Evolutionary conservation across 2,888 invertebrate genomes (phyloP), one percentile per base, ranked within the genome.

Genomic region (Polyommatus iphigenia): DNA sequence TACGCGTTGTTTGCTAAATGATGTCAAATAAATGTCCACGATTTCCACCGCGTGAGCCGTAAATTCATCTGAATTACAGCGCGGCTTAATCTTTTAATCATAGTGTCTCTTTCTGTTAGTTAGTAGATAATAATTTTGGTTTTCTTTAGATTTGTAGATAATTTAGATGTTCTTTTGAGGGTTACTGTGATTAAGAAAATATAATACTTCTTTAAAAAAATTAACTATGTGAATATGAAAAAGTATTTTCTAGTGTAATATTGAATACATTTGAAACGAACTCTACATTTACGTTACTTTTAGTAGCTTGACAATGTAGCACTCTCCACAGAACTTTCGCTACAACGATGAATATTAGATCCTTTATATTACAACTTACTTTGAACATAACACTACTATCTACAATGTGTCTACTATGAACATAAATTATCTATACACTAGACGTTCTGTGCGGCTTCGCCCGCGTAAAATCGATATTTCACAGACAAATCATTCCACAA

Each of bases 11-110:
- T 73, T 73, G 24, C 50, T 46, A 41, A 73, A 73, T 46, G n/a
- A 46, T 24, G 41, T 24, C 72, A 41, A 72, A 72, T 72, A 72
- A 72, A 72, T 41, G 72, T 72, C 41, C 36, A 20, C 72, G 41
- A n/a, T n/a, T 41, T 41, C n/a, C 72, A n/a, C 72, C n/a, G 41
- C 72, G n/a, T 41, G 36, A 41, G n/a, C 36, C 72, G 20, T 72
- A 72, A 72, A 72, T 72, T 41, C 4, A 41, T 41, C 15, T 72
- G 72, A 72, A 72, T 41, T 20, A 72, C 13, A 41, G 41, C 67
- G 67, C 67, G 67, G 29, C 67, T 15, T 32, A 13, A 62, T 20
- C 24, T 62, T 10, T 62, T 62, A 24, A 62, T 62, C 20, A 24
- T 24, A 13, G 15, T 62, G 54, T 62, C 7, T 59, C 10, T 59